Conservation (phyloP, 2,888 invertebrate species). For the Bibio marci region DNA sequence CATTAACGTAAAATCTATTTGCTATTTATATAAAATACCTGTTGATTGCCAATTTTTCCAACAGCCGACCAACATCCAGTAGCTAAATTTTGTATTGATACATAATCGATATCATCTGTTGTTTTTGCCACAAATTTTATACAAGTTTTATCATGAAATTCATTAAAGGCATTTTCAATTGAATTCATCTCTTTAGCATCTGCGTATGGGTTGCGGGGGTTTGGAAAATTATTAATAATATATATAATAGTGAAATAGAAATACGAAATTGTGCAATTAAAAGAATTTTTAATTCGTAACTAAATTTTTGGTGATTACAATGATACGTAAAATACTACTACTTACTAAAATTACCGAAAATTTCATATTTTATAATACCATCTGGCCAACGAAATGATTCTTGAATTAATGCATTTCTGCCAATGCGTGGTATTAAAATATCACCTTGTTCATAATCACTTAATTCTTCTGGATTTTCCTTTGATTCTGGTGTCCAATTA, state of each 20-base stretch:
- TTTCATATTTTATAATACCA: slow-evolving; percentile 48
- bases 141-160: slow-evolving; percentile 54
- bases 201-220: neutral
- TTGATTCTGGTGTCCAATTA: slow-evolving; percentile 17
- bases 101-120: slow-evolving; percentile 41
- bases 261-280: too few relatives aligned
- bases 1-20: too few relatives aligned
- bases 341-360: slow-evolving; percentile 44
- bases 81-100: slow-evolving; percentile 40
- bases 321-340: slow-evolving; percentile 6
- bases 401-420: slow-evolving; percentile 38
- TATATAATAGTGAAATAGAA: too few relatives aligned
- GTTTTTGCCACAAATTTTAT: slow-evolving; percentile 38
- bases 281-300: too few relatives aligned
- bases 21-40: too few relatives aligned
- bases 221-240: neutral
- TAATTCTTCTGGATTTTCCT: slow-evolving; percentile 48
- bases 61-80: slow-evolving; percentile 64
- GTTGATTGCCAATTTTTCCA: slow-evolving; percentile 37
- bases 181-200: slow-evolving; percentile 30
- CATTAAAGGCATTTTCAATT: slow-evolving; percentile 46
- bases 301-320: too few relatives aligned
- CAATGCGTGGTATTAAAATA: slow-evolving; percentile 37
- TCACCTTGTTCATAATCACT: slow-evolving; percentile 56
- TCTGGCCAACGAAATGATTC: slow-evolving; percentile 38